Evolutionary conservation across 2,888 invertebrate species (phyloP).

Genomic region (Drosophila helvetica): DNA sequence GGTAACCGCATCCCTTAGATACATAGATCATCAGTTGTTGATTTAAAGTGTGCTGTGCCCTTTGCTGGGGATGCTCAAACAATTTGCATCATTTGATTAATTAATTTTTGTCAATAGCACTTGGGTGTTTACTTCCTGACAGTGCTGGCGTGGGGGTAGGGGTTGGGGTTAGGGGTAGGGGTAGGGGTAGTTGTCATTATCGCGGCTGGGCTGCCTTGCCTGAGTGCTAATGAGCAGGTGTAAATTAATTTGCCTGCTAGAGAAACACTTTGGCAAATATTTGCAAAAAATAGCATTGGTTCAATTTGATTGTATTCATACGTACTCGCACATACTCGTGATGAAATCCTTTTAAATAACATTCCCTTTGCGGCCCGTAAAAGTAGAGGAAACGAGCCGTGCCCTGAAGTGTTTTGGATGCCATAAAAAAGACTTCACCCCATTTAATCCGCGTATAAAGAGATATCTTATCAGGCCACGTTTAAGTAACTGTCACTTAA

Average conservation of each 20-base stretch:
- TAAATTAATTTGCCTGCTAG: conserved; percentile 67
- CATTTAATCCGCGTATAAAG: conserved; percentile 55
- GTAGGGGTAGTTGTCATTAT: too few relatives aligned
- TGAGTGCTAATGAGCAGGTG: conserved; percentile 67
- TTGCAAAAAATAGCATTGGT: conserved; percentile 19
- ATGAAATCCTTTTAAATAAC: conserved; percentile 15
- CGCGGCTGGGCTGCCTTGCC: conserved; percentile 1
- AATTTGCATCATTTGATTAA: conserved; percentile 62
- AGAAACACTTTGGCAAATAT: conserved; percentile 40
- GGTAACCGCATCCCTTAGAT: not conserved
- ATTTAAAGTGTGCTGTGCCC: conserved; percentile 21
- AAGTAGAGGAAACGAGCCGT: not conserved
- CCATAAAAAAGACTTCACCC: conserved; percentile 18
- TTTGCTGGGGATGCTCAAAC: conserved; percentile 23
- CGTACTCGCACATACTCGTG: not conserved
- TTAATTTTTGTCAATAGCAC: conserved; percentile 55
- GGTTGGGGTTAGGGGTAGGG: too few relatives aligned
- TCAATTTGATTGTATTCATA: conserved; percentile 10
- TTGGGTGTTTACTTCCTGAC: conserved; percentile 52
- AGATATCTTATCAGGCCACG: conserved; percentile 24
- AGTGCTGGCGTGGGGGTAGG: too few relatives aligned
- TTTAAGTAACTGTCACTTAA: conserved; percentile 21
- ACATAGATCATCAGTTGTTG: not conserved
- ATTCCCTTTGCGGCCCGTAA: conserved; percentile 5
- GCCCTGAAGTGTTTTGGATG: not conserved